Evolutionary conservation across 2,888 invertebrate species (phyloP).

Genomic region (Platycheirus rosarum): DNA sequence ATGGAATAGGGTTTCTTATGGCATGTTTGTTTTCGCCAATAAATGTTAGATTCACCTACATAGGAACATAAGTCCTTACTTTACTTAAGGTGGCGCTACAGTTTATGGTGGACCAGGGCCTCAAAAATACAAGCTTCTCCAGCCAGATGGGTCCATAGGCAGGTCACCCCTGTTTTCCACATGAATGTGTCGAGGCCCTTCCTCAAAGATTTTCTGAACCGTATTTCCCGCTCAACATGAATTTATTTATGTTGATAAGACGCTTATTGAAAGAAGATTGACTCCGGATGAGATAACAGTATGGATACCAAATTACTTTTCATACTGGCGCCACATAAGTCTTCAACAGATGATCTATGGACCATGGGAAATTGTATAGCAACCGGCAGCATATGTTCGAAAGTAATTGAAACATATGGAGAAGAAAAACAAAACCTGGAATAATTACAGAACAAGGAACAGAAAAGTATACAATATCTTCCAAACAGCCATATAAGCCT

Average conservation of each 20-base stretch:
- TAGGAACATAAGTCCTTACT: no score
- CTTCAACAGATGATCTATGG: constrained; percentile 78
- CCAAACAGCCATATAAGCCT: constrained; percentile 52
- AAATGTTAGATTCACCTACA: no score
- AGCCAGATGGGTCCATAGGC: no score
- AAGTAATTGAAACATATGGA: background rate
- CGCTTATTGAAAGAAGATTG: constrained; percentile 86
- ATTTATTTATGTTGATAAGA: constrained; percentile 87
- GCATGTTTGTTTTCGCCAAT: no score
- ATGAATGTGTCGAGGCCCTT: no score
- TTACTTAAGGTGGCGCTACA: no score
- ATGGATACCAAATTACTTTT: constrained; percentile 84
- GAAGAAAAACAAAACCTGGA: background rate
- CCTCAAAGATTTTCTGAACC: no score
- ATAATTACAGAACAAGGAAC: background rate
- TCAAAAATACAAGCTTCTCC: no score
- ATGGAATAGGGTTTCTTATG: no score
- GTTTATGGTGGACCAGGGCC: no score
- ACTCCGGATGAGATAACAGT: constrained; percentile 86
- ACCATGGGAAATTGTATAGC: constrained; percentile 75
- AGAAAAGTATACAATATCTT: background rate
- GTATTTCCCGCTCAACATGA: no score
- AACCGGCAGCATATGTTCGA: constrained; percentile 68
- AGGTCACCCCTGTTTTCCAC: no score
- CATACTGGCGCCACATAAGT: constrained; percentile 81